Evolutionary conservation across 2,888 invertebrate genomes (phyloP).

Genomic region (Agapostemon virescens): DNA sequence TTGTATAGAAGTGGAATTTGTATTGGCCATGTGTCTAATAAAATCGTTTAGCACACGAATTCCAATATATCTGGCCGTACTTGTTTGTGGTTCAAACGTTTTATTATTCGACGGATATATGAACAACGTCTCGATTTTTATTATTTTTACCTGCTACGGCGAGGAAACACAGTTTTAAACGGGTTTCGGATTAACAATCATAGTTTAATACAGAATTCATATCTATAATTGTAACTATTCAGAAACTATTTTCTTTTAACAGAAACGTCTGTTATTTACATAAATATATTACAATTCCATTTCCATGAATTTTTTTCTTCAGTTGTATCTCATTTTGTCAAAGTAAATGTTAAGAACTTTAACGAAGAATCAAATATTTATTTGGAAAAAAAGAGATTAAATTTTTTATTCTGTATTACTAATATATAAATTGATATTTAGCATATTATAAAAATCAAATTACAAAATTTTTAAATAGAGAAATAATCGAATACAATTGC

Average conservation of each 20-base stretch:
- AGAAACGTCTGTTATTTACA: too few relatives aligned
- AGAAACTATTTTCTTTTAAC: not conserved
- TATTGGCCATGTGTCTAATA: not conserved
- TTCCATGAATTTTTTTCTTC: too few relatives aligned
- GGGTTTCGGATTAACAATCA: not conserved
- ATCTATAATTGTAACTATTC: not conserved
- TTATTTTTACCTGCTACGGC: not conserved
- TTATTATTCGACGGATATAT: not conserved
- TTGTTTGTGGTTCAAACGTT: not conserved
- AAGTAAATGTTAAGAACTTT: too few relatives aligned
- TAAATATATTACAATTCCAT: too few relatives aligned
- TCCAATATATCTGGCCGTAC: not conserved
- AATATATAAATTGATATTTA: too few relatives aligned
- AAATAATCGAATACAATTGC: not conserved
- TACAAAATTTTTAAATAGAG: not conserved
- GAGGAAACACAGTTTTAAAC: not conserved
- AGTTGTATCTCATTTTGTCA: too few relatives aligned
- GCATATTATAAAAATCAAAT: not conserved
- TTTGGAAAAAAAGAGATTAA: too few relatives aligned
- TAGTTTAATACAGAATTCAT: not conserved
- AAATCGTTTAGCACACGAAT: conserved; percentile 1
- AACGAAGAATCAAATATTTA: too few relatives aligned
- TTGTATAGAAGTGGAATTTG: not conserved
- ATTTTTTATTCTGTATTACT: not conserved
- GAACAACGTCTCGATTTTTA: not conserved